Evolutionary conservation across 1,140 invertebrate species (phyloP).

Genomic region (Eriosoma lanigerum): DNA sequence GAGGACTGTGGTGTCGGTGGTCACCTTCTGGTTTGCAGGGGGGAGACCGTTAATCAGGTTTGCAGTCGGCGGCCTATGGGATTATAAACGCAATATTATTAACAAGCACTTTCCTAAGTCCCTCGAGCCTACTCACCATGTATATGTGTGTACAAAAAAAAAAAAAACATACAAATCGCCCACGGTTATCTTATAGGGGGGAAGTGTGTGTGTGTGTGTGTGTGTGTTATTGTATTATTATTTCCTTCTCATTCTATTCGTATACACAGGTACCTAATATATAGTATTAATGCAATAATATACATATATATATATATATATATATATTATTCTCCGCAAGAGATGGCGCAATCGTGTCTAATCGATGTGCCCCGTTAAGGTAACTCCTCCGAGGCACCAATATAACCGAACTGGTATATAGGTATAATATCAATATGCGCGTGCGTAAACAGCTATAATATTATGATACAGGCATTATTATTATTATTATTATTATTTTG

Average conservation of each 20-base stretch:
- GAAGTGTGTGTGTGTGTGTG: background rate
- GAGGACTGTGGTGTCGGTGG: background rate
- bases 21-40: background rate
- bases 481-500: too few relatives aligned
- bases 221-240: background rate
- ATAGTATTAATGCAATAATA: too few relatives aligned
- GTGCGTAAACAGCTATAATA: too few relatives aligned
- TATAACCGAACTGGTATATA: background rate
- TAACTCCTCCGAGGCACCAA: constrained; percentile 19
- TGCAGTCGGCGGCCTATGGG: background rate
- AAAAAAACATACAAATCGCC: constrained; percentile 19
- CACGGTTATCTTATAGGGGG: background rate
- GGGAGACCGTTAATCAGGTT: background rate
- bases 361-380: constrained; percentile 25
- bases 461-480: too few relatives aligned
- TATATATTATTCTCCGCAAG: background rate
- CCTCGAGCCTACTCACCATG: constrained; percentile 18
- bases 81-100: constrained; percentile 8
- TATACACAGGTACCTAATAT: too few relatives aligned
- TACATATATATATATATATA: too few relatives aligned
- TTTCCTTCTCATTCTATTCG: constrained; percentile 4
- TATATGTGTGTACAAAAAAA: background rate
- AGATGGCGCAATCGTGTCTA: constrained; percentile 16
- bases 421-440: background rate
- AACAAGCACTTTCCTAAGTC: constrained; percentile 25